phyloP scores from a whole-genome alignment of 2,888 invertebrate genomes.

The Blomia tropicalis region DNA sequence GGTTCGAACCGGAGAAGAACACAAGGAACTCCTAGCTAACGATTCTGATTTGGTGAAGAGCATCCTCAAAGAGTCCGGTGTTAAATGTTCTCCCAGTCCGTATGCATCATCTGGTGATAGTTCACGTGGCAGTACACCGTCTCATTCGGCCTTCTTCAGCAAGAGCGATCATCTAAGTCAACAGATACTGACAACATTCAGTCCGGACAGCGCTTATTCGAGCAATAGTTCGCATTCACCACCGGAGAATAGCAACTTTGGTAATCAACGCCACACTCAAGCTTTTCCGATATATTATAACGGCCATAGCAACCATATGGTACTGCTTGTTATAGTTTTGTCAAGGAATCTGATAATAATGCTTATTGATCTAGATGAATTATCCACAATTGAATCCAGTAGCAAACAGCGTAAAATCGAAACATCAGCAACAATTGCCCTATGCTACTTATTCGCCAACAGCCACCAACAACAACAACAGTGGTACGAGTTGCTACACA shows the following conservation, averaged over 20 bases:
- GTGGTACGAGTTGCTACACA: too few relatives aligned
- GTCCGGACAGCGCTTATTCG: slow-evolving; percentile 11
- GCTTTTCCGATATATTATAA: background rate
- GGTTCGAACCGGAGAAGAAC: background rate
- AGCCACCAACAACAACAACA: too few relatives aligned
- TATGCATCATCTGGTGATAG: background rate
- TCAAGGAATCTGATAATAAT: too few relatives aligned
- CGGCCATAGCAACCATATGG: background rate
- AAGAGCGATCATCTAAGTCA: background rate
- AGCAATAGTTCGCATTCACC: slow-evolving; percentile 9
- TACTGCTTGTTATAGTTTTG: background rate
- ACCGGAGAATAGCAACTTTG: background rate
- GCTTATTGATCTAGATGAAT: too few relatives aligned
- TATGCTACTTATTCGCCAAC: background rate
- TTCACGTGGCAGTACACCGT: background rate
- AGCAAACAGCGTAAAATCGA: too few relatives aligned
- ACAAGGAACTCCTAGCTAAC: background rate
- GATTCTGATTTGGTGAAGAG: slow-evolving; percentile 1
- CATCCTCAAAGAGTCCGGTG: background rate
- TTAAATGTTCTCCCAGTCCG: background rate
- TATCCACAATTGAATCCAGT: too few relatives aligned
- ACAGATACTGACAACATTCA: background rate
- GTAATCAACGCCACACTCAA: background rate
- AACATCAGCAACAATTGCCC: background rate
- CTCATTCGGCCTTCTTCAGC: background rate